Conservation (phyloP, 2,888 invertebrate genomes). For the Hypolimnas misippus region DNA sequence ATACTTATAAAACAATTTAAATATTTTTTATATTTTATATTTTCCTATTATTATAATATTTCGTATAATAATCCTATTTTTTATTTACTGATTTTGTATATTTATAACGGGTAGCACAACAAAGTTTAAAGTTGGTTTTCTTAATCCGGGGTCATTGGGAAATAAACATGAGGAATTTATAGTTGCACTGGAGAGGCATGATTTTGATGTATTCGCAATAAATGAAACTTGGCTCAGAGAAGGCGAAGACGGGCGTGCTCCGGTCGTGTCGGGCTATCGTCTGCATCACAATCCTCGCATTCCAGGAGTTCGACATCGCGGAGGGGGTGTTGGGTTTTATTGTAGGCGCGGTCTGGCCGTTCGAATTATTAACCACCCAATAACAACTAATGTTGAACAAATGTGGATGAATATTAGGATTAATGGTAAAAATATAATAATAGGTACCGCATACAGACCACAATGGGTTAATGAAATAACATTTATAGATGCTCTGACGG, state of each 20-base stretch:
- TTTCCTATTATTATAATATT: background rate
- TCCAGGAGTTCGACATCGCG: conserved; percentile 7
- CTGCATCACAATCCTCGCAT: conserved; percentile 20
- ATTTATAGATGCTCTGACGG: conserved; percentile 36
- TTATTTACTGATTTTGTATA: background rate
- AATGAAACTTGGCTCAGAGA: conserved; percentile 33
- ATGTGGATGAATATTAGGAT: conserved; percentile 34
- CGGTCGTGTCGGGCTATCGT: conserved; percentile 19
- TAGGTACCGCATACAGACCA: conserved; percentile 26
- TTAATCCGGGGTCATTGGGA: conserved; percentile 19
- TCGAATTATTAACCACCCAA: conserved; percentile 1
- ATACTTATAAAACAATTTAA: too few relatives aligned
- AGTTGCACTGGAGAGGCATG: conserved; percentile 7
- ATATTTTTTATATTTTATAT: background rate
- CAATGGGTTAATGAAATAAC: conserved; percentile 33
- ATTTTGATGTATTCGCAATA: conserved; percentile 27
- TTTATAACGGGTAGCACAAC: conserved; percentile 3
- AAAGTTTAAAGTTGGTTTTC: conserved; percentile 16
- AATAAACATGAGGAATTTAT: conserved; percentile 25
- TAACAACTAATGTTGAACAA: conserved; percentile 30
- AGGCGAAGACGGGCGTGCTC: conserved; percentile 29
- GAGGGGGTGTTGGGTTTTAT: conserved; percentile 31
- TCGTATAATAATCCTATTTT: background rate
- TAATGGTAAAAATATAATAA: conserved; percentile 14
- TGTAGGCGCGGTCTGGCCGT: background rate